Conservation (phyloP, 2,113 vertebrate genomes). For the Prolemur simus region DNA sequence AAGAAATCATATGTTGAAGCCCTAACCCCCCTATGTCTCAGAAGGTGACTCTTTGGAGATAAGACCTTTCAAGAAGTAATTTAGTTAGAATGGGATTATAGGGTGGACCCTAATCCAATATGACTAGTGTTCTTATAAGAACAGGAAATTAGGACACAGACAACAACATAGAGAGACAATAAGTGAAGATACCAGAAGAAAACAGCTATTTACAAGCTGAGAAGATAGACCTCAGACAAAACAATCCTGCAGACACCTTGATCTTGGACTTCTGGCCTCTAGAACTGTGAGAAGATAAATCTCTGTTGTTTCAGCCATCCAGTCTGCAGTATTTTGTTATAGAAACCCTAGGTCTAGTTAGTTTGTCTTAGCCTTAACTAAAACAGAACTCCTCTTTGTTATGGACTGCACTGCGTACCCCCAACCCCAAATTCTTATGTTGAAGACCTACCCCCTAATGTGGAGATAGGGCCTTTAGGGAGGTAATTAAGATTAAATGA, state of each 20-base stretch:
- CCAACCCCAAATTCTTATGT: not conserved
- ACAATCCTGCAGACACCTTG: not conserved
- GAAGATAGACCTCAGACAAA: not conserved
- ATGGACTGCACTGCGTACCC: not conserved
- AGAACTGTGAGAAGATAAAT: not conserved
- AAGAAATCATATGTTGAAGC: not conserved
- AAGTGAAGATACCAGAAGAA: not conserved
- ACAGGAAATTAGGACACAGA: not conserved
- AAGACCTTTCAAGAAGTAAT: not conserved
- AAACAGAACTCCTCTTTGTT: not conserved
- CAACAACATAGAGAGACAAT: not conserved
- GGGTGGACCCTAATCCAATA: not conserved
- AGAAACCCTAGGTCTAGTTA: not conserved
- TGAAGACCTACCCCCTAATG: not conserved
- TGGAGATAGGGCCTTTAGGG: not conserved
- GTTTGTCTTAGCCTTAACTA: not conserved
- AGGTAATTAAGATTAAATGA: not conserved
- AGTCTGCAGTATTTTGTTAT: not conserved
- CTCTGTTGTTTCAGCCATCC: not conserved
- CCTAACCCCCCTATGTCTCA: not conserved
- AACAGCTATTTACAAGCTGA: not conserved
- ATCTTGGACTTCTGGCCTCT: not conserved
- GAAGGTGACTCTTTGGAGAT: not conserved
- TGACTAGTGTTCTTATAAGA: not conserved
- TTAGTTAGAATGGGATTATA: not conserved